Evolutionary conservation across 2,113 vertebrate species (phyloP), one percentile per base, ranked within the genome.

Genomic region (Aphyosemion australe): DNA sequence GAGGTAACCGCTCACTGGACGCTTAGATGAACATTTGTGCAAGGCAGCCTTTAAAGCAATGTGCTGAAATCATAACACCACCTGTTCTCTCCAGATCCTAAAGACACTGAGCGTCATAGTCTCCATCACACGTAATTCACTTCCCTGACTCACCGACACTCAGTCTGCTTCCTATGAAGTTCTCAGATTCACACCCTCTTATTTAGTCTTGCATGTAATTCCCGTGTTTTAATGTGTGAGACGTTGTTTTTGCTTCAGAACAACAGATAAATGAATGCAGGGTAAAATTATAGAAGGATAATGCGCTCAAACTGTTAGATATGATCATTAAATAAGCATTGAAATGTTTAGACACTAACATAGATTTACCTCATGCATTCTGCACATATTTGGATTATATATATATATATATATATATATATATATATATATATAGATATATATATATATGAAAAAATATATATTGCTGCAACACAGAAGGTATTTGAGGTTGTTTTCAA

Each of bases 11-110:
- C 82, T 85, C 86, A 87, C 86, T 88, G 81, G 79, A 72, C 66
- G 61, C 83, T 87, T 70, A 86, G 81, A 83, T 78, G 80, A 87
- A 78, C 84, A 86, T 87, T 88, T 84, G 79, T 87, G 83, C 65
- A 58, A 70, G 68, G 65, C 74, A 73, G 79, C 75, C 81, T 78
- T 81, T 61, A 49, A 85, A 90, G 88, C 79, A 34, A 79, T 13
- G 13, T 39, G 5, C 76, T 68, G 72, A 82, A 82, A 87, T 85
- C 80, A 86, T 82, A 86, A 84, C 87, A 88, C 85, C 88, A 89
- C 86, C 88, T 89, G 88, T 85, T 88, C 78, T 72, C 74, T 66
- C 65, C 76, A 76, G 63, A 71, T 87, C 75, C 73, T 75, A 55
- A 80, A 79, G 77, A 83, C 53, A 55, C 79, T 43, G 43, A 70